Evolutionary conservation across 2,797 vertebrate species (phyloP).

Genomic region (Aselliscus stoliczkanus): DNA sequence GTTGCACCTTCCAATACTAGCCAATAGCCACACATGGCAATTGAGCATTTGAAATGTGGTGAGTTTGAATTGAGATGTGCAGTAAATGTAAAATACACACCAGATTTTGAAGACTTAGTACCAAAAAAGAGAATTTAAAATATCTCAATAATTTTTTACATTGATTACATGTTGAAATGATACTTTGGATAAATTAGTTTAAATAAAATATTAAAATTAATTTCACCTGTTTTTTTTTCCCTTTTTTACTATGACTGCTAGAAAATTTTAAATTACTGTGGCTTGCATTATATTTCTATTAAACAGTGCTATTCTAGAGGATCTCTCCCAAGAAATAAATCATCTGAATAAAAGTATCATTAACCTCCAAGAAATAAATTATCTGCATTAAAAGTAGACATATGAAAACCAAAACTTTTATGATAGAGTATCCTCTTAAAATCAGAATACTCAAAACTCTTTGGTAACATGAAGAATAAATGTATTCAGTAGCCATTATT

Average conservation of each 20-base stretch:
- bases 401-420: conserved; percentile 7
- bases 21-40: not conserved
- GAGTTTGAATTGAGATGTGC: conserved; percentile 13
- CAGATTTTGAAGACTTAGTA: conserved; percentile 38
- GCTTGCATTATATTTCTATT: not conserved
- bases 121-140: not conserved
- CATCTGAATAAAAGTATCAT: not conserved
- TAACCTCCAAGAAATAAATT: not conserved
- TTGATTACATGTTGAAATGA: not conserved
- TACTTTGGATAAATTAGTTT: conserved; percentile 35
- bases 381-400: not conserved
- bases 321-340: not conserved
- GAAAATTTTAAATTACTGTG: conserved; percentile 14
- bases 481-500: conserved; percentile 31
- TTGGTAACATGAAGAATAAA: conserved; percentile 6
- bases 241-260: not conserved
- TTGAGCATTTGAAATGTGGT: not conserved
- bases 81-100: not conserved
- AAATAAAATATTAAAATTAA: conserved; percentile 35
- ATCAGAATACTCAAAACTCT: not conserved
- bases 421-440: conserved; percentile 10
- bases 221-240: not conserved
- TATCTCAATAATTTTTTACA: not conserved
- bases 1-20: not conserved
- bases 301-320: not conserved